Evolutionary conservation across 1,140 invertebrate genomes (phyloP).

Genomic region (Rhopalosiphum maidis): DNA sequence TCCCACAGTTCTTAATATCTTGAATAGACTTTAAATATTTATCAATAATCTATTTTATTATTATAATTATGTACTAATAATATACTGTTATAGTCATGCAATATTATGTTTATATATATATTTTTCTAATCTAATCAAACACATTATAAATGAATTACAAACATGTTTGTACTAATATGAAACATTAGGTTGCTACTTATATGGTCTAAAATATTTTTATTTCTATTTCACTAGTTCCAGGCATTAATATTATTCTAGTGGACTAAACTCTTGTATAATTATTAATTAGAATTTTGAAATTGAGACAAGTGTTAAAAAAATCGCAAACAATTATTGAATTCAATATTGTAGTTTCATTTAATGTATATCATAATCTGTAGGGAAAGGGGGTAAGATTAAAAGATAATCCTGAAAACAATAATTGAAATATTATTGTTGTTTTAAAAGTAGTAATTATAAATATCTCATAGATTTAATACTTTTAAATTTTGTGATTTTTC

Average conservation of each 20-base stretch:
- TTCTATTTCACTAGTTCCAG: not conserved
- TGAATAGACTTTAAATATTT: slow-evolving; percentile 29
- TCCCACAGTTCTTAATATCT: slow-evolving; percentile 1
- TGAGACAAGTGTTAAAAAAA: not conserved
- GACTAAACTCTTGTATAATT: not conserved
- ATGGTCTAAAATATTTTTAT: slow-evolving; percentile 28
- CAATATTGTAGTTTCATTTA: slow-evolving; percentile 36
- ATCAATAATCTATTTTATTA: not conserved
- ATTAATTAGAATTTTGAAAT: not conserved
- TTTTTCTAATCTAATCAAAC: slow-evolving; percentile 36
- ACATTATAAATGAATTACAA: slow-evolving; percentile 17
- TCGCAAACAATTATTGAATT: not conserved
- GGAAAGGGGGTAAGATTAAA: not conserved
- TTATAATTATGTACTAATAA: slow-evolving; percentile 34
- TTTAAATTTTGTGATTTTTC: slow-evolving; percentile 52
- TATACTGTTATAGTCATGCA: not conserved
- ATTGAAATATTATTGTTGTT: slow-evolving; percentile 27
- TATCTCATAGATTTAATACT: slow-evolving; percentile 33
- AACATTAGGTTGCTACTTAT: not conserved
- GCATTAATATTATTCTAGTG: slow-evolving; percentile 7
- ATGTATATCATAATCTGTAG: not conserved
- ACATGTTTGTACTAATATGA: slow-evolving; percentile 45
- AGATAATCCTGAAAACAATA: not conserved
- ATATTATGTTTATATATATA: slow-evolving; percentile 47
- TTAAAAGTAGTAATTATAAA: not conserved